Conservation (phyloP, 2,113 vertebrate genomes). For the Cathartes aura region DNA sequence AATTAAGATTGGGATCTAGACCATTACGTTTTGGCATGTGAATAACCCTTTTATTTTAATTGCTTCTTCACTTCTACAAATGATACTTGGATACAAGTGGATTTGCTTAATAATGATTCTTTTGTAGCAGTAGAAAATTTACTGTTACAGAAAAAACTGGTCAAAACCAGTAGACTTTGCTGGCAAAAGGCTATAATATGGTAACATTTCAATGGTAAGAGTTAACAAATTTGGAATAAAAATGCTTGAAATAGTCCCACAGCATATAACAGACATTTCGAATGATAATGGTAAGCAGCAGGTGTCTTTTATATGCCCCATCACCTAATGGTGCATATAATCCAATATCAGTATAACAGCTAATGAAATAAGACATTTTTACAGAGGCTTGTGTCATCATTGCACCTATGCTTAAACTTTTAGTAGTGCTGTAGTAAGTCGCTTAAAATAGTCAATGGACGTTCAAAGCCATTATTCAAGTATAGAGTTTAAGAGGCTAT, state of each 20-base stretch:
- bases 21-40: slow-evolving; percentile 7
- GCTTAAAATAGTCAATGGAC: neutral
- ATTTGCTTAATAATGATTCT: neutral
- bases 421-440: neutral
- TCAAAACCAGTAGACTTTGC: neutral
- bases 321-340: neutral
- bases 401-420: neutral
- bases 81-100: neutral
- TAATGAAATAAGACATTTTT: neutral
- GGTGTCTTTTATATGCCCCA: neutral
- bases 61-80: slow-evolving; percentile 18
- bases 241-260: neutral
- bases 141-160: neutral
- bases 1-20: slow-evolving; percentile 40
- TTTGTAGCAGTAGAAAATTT: neutral
- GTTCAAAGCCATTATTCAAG: neutral
- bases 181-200: neutral
- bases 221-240: neutral
- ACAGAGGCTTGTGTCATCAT: neutral
- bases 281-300: neutral
- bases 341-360: neutral
- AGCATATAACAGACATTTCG: neutral
- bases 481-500: neutral
- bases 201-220: neutral
- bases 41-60: neutral